Evolutionary conservation across 2,888 invertebrate genomes (phyloP).

Genomic region (Dilophus febrilis): DNA sequence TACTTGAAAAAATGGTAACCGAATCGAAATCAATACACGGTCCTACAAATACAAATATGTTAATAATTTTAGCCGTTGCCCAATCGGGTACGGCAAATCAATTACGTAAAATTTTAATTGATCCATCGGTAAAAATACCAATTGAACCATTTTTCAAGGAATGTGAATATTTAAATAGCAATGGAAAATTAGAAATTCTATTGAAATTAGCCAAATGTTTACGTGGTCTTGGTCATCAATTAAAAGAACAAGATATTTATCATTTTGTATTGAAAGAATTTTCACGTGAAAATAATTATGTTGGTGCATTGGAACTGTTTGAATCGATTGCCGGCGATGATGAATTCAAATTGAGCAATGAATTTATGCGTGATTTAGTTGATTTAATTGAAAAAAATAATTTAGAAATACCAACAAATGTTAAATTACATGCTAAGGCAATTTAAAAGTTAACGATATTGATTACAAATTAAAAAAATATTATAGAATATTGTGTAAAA

Average conservation of each 20-base stretch:
- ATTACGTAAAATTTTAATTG: constrained; percentile 31
- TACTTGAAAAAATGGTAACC: constrained; percentile 25
- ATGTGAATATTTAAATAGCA: constrained; percentile 30
- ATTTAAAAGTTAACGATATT: too few relatives aligned
- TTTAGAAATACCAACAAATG: constrained; percentile 19
- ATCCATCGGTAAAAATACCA: constrained; percentile 36
- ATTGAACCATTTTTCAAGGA: constrained; percentile 34
- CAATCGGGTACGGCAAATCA: constrained; percentile 31
- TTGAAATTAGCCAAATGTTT: constrained; percentile 22
- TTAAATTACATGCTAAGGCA: neutral
- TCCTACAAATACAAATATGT: constrained; percentile 24
- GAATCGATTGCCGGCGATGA: constrained; percentile 22
- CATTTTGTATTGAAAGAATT: constrained; percentile 23
- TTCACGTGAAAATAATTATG: constrained; percentile 19
- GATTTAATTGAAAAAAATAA: constrained; percentile 24
- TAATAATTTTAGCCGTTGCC: constrained; percentile 30
- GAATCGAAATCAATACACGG: constrained; percentile 30
- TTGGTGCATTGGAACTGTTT: constrained; percentile 22
- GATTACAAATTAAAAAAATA: too few relatives aligned
- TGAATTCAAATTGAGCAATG: constrained; percentile 21
- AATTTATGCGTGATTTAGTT: constrained; percentile 22
- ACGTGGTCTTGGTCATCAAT: constrained; percentile 19
- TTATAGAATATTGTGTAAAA: too few relatives aligned
- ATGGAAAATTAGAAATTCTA: constrained; percentile 20
- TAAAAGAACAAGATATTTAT: constrained; percentile 25